Evolutionary conservation across 64 coral and sea anemone species (phyloP), one percentile per base, ranked within the genome.

Genomic region (Acropora yongei): DNA sequence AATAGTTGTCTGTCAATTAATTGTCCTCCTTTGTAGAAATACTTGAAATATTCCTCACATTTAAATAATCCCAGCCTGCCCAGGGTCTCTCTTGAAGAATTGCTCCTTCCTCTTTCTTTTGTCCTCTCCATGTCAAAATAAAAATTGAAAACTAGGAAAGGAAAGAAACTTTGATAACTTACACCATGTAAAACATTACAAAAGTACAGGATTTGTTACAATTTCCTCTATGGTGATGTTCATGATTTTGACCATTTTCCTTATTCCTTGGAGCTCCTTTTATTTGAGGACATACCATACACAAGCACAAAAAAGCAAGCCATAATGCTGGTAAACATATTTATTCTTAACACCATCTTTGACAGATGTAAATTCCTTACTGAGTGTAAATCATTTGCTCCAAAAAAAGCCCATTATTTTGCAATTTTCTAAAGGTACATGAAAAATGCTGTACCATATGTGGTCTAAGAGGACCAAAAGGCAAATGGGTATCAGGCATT

Each of bases 341-440:
- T 55, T 55, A 41, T 39, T 53, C 74, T 88, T 50, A 71, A 88
- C 74, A 14, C 49, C 47, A 14, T 76, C 48, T 50, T 53, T 8
- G 68, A 88, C 44, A 19, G 55, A 49, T 88, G 3, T 68, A 88
- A 72, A 75, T 88, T 76, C 72, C 86, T 11, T 75, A 88, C 74
- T 88, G 86, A 75, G 86, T 55, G 51, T 55, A 55, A 55, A 55
- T 55, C 0, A 55, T 55, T 55, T 55, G 86, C 47, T 88, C 73
- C 19, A 88, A 51, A 68, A 88, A 71, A 47, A 87, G 73, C 8
- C 51, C 51, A 55, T 55, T 55, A 55, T 55, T 55, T 55, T 55
- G 51, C 51, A 55, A 69, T 69, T 46, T 47, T 78, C 45, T 78
- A 46, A 49, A 10, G 76, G 76, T 78, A 78, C 18, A 78, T 78